These are phyloP conservation scores for Drosophila formosana DNA, from an alignment of 2,888 invertebrate genomes.

Conservation along the genomic window DNA sequence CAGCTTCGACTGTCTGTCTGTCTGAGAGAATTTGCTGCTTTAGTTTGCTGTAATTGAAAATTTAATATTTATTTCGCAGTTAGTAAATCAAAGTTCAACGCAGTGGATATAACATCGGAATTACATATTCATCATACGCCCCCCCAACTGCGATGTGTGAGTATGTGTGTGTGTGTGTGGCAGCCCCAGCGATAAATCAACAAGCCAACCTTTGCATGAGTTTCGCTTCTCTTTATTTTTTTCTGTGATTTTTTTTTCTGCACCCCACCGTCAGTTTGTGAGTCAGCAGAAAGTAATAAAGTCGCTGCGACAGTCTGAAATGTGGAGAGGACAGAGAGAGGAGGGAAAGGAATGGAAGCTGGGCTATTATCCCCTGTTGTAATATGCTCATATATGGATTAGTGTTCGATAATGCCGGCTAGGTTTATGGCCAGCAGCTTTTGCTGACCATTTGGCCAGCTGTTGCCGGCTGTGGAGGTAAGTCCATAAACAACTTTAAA, in stretches of 20 bases:
- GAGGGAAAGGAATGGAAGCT: background rate
- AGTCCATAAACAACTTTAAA: constrained; percentile 59
- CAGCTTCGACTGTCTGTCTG: constrained; percentile 22
- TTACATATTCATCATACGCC: constrained; percentile 79
- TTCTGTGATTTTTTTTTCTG: constrained; percentile 5
- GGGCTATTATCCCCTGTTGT: constrained; percentile 55
- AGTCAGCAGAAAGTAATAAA: constrained; percentile 78
- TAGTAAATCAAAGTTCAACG: constrained; percentile 78
- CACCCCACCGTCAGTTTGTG: constrained; percentile 35
- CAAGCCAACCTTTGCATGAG: constrained; percentile 79
- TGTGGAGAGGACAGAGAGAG: background rate
- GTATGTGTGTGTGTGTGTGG: constrained; percentile 40
- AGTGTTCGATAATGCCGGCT: constrained; percentile 68
- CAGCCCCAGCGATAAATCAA: constrained; percentile 68
- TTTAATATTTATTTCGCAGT: constrained; percentile 81
- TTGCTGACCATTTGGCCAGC: constrained; percentile 51
- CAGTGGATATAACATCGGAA: constrained; percentile 71
- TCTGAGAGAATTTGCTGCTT: constrained; percentile 11
- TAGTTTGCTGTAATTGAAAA: constrained; percentile 70
- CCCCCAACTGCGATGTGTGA: constrained; percentile 42
- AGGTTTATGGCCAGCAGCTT: constrained; percentile 30
- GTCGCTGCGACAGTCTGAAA: constrained; percentile 35
- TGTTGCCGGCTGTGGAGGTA: constrained; percentile 44
- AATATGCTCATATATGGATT: constrained; percentile 71
- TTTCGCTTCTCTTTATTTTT: constrained; percentile 36